Percentiles rank a stretch among this genome's conserved stretches.
Evolutionary conservation across 2,797 vertebrate genomes (phyloP).

Genomic region (Sciurus carolinensis): DNA sequence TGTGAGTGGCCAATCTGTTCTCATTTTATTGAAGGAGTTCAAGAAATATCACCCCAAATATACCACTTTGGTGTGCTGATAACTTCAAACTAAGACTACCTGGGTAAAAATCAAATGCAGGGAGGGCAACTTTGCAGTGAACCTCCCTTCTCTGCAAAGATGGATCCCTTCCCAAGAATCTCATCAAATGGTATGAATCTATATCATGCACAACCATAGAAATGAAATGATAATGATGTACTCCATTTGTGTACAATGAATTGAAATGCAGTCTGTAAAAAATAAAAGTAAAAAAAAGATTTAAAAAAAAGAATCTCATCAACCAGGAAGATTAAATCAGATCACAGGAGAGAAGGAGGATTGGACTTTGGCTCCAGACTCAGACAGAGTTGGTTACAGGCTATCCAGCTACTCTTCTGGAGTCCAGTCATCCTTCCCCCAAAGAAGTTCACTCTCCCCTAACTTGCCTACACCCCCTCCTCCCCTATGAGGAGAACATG

Average conservation of each 20-base stretch:
- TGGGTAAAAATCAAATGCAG: neutral
- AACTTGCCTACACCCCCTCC: neutral
- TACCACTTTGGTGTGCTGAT: too few relatives aligned
- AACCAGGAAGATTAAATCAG: too few relatives aligned
- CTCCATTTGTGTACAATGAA: too few relatives aligned
- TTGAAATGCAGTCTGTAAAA: too few relatives aligned
- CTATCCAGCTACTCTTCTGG: neutral
- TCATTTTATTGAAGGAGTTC: neutral
- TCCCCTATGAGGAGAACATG: neutral
- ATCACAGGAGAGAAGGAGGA: neutral
- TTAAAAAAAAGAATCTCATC: neutral
- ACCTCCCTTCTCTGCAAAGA: neutral
- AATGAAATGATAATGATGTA: too few relatives aligned
- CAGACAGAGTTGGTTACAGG: too few relatives aligned
- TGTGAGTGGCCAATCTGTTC: neutral
- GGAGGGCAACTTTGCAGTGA: neutral
- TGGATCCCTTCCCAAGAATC: neutral
- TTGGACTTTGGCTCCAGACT: too few relatives aligned
- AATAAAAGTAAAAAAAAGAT: too few relatives aligned
- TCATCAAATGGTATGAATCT: too few relatives aligned
- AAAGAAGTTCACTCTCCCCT: neutral
- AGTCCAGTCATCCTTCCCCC: neutral
- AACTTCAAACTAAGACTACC: neutral
- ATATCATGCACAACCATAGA: too few relatives aligned
- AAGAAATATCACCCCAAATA: neutral